Percentiles rank a stretch among this genome's conserved stretches.
Conservation (phyloP, 2,888 invertebrate species). For the Buathra laborator region DNA sequence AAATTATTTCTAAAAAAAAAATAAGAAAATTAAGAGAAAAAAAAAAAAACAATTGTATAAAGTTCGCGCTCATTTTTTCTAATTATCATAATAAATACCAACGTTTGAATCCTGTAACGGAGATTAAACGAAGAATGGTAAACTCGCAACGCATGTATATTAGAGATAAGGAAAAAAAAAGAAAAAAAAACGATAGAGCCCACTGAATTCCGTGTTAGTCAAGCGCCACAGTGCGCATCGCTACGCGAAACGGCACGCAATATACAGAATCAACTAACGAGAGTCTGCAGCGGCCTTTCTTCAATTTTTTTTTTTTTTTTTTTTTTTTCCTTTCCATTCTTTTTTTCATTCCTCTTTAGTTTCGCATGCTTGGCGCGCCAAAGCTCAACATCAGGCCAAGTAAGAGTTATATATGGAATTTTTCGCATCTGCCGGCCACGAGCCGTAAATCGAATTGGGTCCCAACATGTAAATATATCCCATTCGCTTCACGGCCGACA, state of each 20-base stretch:
- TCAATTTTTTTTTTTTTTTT: background rate
- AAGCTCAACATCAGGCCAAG: slow-evolving; percentile 65
- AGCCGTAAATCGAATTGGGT: slow-evolving; percentile 54
- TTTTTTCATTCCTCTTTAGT: slow-evolving; percentile 6
- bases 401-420: slow-evolving; percentile 36
- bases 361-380: slow-evolving; percentile 65
- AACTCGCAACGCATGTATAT: slow-evolving; percentile 57
- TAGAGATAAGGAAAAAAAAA: slow-evolving; percentile 53
- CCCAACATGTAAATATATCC: slow-evolving; percentile 64
- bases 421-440: slow-evolving; percentile 53
- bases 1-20: slow-evolving; percentile 63
- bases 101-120: slow-evolving; percentile 36
- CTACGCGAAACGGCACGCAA: slow-evolving; percentile 49
- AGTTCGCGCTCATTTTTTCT: slow-evolving; percentile 72
- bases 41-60: slow-evolving; percentile 68
- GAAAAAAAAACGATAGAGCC: slow-evolving; percentile 15
- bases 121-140: slow-evolving; percentile 34
- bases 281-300: slow-evolving; percentile 47
- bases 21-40: slow-evolving; percentile 42
- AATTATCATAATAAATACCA: slow-evolving; percentile 60
- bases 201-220: slow-evolving; percentile 29
- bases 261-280: slow-evolving; percentile 25
- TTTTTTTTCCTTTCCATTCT: background rate
- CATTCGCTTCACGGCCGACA: slow-evolving; percentile 57
- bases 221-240: slow-evolving; percentile 40